phyloP scores from a whole-genome alignment of 1,140 invertebrate species.

The Vanessa atalanta region DNA sequence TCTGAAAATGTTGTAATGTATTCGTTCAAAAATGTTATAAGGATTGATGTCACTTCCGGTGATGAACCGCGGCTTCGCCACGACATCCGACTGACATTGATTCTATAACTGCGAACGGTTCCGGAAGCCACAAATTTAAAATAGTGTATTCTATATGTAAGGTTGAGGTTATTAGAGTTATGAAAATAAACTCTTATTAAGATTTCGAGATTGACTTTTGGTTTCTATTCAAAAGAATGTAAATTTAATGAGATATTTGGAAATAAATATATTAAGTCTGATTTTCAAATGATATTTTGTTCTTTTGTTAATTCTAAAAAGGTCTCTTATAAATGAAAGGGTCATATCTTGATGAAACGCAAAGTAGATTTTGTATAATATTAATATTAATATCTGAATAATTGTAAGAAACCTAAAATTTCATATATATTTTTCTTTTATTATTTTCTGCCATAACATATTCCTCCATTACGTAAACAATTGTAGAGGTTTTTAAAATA shows the following conservation, averaged over 20 bases:
- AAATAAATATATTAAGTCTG: too few species aligned
- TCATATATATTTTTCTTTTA: background rate
- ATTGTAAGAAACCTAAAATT: background rate
- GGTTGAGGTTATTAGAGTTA: background rate
- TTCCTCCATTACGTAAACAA: too few species aligned
- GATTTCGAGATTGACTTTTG: too few species aligned
- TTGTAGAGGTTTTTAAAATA: too few species aligned
- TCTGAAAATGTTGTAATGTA: conserved; percentile 31
- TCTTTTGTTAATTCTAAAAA: background rate
- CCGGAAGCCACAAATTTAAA: conserved; percentile 9
- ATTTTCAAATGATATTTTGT: background rate
- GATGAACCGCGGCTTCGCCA: conserved; percentile 16
- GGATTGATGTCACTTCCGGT: conserved; percentile 38
- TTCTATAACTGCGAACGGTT: conserved; percentile 13
- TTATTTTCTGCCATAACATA: too few species aligned
- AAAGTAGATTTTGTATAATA: background rate
- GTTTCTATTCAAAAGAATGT: too few species aligned
- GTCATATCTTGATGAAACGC: background rate
- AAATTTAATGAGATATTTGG: too few species aligned
- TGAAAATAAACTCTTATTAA: background rate
- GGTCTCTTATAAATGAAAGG: background rate
- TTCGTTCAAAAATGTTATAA: conserved; percentile 26
- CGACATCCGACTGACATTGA: conserved; percentile 22
- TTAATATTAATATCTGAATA: background rate
- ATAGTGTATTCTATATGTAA: background rate